Conservation (phyloP, 1,140 invertebrate species). For the Stegodyphus mimosarum region DNA sequence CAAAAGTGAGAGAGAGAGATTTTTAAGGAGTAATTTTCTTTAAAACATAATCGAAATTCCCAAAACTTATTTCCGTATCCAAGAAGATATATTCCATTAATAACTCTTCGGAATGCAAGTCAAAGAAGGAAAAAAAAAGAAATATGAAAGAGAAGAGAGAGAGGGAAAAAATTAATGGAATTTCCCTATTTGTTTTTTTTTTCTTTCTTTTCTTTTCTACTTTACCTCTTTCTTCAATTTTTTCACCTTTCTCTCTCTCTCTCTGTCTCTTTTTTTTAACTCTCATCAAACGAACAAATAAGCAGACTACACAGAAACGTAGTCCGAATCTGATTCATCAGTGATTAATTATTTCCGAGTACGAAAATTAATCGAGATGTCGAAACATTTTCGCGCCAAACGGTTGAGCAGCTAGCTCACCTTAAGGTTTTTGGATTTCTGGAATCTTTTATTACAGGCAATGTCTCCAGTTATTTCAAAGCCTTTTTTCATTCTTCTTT, state of each 20-base stretch:
- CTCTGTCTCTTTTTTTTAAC: slow-evolving; percentile 11
- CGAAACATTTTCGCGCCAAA: slow-evolving; percentile 47
- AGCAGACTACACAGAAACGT: not conserved
- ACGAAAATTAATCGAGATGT: slow-evolving; percentile 53
- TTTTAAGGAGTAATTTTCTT: slow-evolving; percentile 33
- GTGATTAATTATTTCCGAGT: slow-evolving; percentile 51
- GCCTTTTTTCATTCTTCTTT: no score
- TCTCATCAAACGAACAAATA: slow-evolving; percentile 50
- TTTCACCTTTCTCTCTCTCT: no score
- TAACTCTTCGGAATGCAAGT: slow-evolving; percentile 24
- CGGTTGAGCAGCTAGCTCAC: not conserved
- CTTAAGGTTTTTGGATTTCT: not conserved
- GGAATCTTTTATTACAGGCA: not conserved
- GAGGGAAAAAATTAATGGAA: slow-evolving; percentile 26
- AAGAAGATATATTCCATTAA: slow-evolving; percentile 52
- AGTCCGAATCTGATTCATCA: slow-evolving; percentile 50
- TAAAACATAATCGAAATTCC: slow-evolving; percentile 53
- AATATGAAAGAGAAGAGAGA: slow-evolving; percentile 32
- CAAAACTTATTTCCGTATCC: slow-evolving; percentile 55
- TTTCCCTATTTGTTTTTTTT: slow-evolving; percentile 48
- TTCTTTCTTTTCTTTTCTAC: not conserved
- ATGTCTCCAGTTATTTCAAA: not conserved
- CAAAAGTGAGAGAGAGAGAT: no score
- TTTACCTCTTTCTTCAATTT: not conserved
- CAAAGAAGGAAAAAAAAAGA: slow-evolving; percentile 35